Percentiles rank a stretch among this genome's conserved stretches.
phyloP scores from a whole-genome alignment of 2,113 vertebrate genomes.

The Datnioides undecimradiatus region DNA sequence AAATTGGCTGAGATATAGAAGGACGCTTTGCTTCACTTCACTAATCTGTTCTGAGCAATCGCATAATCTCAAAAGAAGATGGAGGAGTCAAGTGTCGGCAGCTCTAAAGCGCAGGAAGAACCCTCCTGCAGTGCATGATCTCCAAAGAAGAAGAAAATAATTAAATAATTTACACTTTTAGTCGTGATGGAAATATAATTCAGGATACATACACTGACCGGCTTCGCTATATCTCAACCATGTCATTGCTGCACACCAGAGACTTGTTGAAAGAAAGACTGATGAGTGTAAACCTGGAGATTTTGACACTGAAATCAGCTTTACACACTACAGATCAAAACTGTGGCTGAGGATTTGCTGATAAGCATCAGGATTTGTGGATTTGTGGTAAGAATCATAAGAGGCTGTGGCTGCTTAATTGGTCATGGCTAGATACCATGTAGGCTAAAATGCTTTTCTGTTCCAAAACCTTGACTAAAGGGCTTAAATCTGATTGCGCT shows the following conservation, averaged over 20 bases:
- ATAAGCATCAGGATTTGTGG: slow-evolving; percentile 64
- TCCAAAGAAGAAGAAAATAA: neutral
- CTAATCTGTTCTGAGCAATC: neutral
- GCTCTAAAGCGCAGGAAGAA: neutral
- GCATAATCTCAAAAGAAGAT: neutral
- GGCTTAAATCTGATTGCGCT: slow-evolving; percentile 29
- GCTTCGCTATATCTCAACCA: neutral
- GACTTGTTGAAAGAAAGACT: neutral
- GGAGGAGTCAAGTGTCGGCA: neutral
- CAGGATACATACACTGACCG: neutral
- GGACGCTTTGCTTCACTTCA: neutral
- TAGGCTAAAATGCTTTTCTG: neutral
- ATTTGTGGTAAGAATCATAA: slow-evolving; percentile 48
- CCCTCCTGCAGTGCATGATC: neutral
- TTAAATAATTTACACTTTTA: neutral
- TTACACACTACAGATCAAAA: slow-evolving; percentile 33
- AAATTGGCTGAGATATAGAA: neutral
- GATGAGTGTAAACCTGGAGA: neutral
- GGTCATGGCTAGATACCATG: neutral
- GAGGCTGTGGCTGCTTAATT: slow-evolving; percentile 37
- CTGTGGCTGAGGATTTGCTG: slow-evolving; percentile 45
- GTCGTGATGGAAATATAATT: neutral
- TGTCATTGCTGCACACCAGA: neutral
- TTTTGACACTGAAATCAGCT: slow-evolving; percentile 47
- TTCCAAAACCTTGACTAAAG: neutral